Conservation (phyloP, 2,797 vertebrate genomes). For the Smutsia gigantea region DNA sequence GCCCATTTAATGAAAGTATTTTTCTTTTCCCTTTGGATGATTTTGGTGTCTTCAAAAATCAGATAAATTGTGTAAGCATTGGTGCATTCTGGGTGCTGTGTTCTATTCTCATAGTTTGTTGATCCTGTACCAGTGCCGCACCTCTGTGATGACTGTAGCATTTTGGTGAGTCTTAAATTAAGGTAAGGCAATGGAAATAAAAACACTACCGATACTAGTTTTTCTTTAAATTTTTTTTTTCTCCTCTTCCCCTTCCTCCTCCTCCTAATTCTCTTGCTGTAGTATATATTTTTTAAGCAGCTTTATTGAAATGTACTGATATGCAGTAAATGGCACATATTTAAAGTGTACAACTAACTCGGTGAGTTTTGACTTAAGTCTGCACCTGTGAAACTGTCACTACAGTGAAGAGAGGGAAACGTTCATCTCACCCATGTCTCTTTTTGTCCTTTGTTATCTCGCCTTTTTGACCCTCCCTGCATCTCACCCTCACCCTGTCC, state of each 20-base stretch:
- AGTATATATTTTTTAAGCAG: background rate
- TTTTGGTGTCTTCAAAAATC: background rate
- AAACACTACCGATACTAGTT: too few relatives aligned
- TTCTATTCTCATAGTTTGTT: background rate
- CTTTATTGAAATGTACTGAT: background rate
- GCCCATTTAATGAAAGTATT: background rate
- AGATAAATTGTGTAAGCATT: background rate
- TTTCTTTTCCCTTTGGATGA: background rate
- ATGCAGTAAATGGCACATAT: background rate
- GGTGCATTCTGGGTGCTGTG: background rate
- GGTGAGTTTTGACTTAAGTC: background rate
- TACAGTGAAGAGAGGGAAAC: background rate
- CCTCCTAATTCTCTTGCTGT: background rate
- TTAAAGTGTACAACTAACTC: background rate
- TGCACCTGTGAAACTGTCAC: background rate
- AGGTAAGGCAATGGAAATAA: background rate
- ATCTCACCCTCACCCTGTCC: background rate
- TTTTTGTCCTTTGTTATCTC: background rate
- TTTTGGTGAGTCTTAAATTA: background rate
- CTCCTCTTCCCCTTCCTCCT: background rate
- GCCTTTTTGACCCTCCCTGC: background rate
- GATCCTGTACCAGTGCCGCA: background rate
- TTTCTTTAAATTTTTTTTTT: background rate
- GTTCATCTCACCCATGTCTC: too few relatives aligned
- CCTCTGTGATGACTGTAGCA: background rate